Percentiles rank a stretch among this genome's conserved stretches.
phyloP scores from a whole-genome alignment of 2,113 vertebrate genomes.

The Chionomys nivalis region DNA sequence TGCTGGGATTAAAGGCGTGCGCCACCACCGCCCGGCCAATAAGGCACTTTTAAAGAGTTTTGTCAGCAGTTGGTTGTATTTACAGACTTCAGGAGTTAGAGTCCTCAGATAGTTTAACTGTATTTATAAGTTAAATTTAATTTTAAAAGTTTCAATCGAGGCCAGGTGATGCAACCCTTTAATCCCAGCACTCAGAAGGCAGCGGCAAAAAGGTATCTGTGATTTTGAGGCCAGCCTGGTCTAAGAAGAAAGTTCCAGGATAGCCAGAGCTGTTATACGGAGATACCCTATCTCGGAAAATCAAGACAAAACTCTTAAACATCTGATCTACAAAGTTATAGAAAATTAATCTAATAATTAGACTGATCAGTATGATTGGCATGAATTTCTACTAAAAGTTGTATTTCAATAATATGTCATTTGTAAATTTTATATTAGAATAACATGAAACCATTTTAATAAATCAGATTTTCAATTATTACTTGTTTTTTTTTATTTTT shows the following conservation, averaged over 20 bases:
- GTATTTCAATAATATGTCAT: not conserved
- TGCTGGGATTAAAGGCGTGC: too few relatives aligned
- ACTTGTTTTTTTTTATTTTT: too few relatives aligned
- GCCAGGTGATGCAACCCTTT: accelerated
- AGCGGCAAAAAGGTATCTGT: not conserved
- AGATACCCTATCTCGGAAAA: not conserved
- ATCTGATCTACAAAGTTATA: not conserved
- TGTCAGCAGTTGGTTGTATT: not conserved
- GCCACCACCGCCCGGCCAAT: too few relatives aligned
- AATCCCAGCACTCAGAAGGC: not conserved
- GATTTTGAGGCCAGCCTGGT: not conserved
- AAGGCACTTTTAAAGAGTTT: not conserved
- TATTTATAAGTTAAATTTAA: slow-evolving; percentile 33
- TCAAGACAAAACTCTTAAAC: not conserved
- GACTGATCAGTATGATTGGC: not conserved
- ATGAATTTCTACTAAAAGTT: slow-evolving; percentile 5
- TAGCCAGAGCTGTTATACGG: not conserved
- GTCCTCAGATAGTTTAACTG: not conserved
- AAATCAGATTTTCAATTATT: not conserved
- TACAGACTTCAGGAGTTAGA: not conserved
- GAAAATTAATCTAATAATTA: slow-evolving; percentile 4
- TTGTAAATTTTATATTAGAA: slow-evolving; percentile 21
- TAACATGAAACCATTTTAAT: not conserved
- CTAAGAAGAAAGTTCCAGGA: not conserved
- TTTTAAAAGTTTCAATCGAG: not conserved